Conservation (phyloP, 2,888 invertebrate genomes). For the Drosophila bunnanda region DNA sequence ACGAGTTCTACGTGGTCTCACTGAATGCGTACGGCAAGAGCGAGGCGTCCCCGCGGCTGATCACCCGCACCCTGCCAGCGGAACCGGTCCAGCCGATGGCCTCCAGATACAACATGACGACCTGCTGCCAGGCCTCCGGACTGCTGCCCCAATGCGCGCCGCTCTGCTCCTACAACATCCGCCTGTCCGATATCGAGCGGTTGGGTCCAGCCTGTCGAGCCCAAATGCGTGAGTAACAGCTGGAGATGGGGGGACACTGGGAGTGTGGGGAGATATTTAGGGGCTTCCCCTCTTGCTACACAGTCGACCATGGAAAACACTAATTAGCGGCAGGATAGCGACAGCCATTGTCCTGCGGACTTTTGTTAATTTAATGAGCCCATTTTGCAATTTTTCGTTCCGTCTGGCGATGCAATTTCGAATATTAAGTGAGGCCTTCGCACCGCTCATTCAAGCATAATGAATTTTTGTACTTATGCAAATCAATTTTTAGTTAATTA, state of each 20-base stretch:
- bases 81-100: slow-evolving; percentile 83
- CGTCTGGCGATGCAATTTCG: slow-evolving; percentile 42
- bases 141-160: slow-evolving; percentile 88
- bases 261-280: slow-evolving; percentile 3
- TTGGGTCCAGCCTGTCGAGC: slow-evolving; percentile 90
- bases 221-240: slow-evolving; percentile 88
- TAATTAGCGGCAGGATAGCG: slow-evolving; percentile 65
- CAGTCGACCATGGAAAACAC: slow-evolving; percentile 41
- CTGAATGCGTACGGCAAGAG: slow-evolving; percentile 92
- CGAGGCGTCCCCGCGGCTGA: slow-evolving; percentile 90
- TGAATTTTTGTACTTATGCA: slow-evolving; percentile 50
- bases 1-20: slow-evolving; percentile 92
- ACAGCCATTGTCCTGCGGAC: slow-evolving; percentile 38
- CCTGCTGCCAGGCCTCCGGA: slow-evolving; percentile 90
- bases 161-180: slow-evolving; percentile 92
- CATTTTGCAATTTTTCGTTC: slow-evolving; percentile 43
- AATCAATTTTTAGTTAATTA: slow-evolving; percentile 57
- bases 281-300: slow-evolving; percentile 5
- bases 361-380: slow-evolving; percentile 62
- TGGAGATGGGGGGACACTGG: slow-evolving; percentile 8
- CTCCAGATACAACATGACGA: slow-evolving; percentile 90
- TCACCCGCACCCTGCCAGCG: slow-evolving; percentile 89
- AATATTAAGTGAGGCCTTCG: slow-evolving; percentile 43
- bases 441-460: slow-evolving; percentile 25
- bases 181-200: slow-evolving; percentile 91